These are phyloP conservation scores for Triplophysa siluroides DNA, from an alignment of 2,113 vertebrate genomes.

Conservation along the genomic window DNA sequence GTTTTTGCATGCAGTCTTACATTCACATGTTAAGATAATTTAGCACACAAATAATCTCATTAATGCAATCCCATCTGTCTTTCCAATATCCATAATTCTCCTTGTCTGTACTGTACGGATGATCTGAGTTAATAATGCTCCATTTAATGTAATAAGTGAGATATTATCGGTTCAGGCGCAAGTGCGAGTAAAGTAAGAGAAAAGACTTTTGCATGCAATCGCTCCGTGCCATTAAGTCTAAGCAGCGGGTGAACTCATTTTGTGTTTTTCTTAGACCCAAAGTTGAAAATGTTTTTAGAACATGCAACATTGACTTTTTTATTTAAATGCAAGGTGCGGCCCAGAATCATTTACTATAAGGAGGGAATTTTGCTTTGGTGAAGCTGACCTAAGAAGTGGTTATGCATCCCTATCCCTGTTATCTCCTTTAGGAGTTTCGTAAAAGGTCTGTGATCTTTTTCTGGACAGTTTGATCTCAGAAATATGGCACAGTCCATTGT, in stretches of 20 bases:
- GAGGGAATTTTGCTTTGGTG: too few species aligned
- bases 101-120: neutral
- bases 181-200: neutral
- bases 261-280: neutral
- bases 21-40: neutral
- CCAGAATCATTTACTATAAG: neutral
- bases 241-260: neutral
- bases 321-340: too few species aligned
- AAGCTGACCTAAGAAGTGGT: neutral
- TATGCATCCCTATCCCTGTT: neutral
- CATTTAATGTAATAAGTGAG: neutral
- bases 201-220: constrained; percentile 1
- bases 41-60: neutral
- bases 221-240: neutral
- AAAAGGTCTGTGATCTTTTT: constrained; percentile 42
- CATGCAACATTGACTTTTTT: neutral
- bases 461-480: constrained; percentile 27
- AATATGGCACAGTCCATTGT: neutral
- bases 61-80: constrained; percentile 5
- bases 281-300: too few species aligned
- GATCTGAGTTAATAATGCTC: neutral
- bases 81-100: neutral
- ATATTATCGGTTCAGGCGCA: neutral
- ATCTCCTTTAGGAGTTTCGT: constrained; percentile 16
- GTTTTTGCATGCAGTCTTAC: neutral